A percentile compares a stretch with the other conserved stretches of the same genome.
These are phyloP conservation scores for Sesamia nonagrioides DNA, from an alignment of 1,140 invertebrate genomes.

Conservation along the genomic window DNA sequence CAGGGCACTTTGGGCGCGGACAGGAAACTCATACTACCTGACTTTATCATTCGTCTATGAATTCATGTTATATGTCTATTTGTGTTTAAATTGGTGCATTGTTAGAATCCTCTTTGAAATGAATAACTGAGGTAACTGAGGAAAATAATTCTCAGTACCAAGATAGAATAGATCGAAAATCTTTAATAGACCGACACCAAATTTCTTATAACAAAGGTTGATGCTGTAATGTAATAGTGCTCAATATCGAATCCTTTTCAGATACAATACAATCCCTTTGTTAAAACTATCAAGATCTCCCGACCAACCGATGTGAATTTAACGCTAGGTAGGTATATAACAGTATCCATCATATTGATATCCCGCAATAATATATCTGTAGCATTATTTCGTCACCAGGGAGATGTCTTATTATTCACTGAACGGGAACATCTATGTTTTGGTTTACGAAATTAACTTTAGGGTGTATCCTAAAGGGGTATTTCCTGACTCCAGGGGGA, in stretches of 20 bases:
- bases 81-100: neutral
- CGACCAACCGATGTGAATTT: slow-evolving; percentile 49
- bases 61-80: neutral
- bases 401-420: slow-evolving; percentile 81
- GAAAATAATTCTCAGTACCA: too few species aligned
- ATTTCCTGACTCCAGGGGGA: slow-evolving; percentile 60
- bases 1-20: slow-evolving; percentile 17
- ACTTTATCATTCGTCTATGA: neutral
- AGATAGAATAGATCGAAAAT: neutral
- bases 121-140: neutral
- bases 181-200: neutral
- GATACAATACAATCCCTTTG: slow-evolving; percentile 41
- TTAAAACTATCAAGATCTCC: slow-evolving; percentile 57
- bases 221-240: slow-evolving; percentile 16
- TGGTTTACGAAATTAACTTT: slow-evolving; percentile 79
- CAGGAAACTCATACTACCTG: neutral
- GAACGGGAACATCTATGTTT: slow-evolving; percentile 78
- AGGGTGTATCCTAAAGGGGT: slow-evolving; percentile 67
- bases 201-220: slow-evolving; percentile 12
- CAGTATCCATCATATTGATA: slow-evolving; percentile 63
- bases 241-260: slow-evolving; percentile 33
- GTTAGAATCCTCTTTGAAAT: neutral
- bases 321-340: slow-evolving; percentile 16
- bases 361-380: slow-evolving; percentile 63
- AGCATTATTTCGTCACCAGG: slow-evolving; percentile 76